Conservation (phyloP, 1,140 invertebrate genomes). For the Cydia strobilella region DNA sequence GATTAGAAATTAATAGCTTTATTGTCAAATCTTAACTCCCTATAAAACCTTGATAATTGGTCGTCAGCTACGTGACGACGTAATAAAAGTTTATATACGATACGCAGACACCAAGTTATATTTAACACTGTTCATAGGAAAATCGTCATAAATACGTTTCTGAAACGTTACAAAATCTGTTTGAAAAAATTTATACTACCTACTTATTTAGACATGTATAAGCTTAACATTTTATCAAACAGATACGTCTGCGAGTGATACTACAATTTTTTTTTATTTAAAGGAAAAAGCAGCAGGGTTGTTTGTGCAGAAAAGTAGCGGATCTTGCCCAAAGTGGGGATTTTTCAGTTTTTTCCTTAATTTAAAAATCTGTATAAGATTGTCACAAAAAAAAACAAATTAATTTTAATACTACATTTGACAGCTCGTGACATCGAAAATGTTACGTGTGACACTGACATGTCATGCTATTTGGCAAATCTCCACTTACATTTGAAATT, state of each 20-base stretch:
- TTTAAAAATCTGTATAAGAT: too few species aligned
- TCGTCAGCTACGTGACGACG: not conserved
- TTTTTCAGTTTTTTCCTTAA: too few species aligned
- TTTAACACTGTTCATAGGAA: constrained; percentile 7
- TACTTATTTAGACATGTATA: too few species aligned
- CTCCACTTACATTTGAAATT: not conserved
- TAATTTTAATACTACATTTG: not conserved
- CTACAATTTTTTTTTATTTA: too few species aligned
- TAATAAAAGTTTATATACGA: constrained; percentile 9
- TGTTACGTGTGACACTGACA: not conserved
- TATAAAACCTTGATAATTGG: constrained; percentile 1
- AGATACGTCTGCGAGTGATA: too few species aligned
- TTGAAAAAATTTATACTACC: too few species aligned
- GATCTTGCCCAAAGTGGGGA: too few species aligned
- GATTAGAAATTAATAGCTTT: not conserved
- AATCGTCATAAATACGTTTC: not conserved
- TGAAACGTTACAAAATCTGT: not conserved
- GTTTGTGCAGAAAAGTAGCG: too few species aligned
- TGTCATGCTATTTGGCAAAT: constrained; percentile 10
- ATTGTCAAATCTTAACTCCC: not conserved
- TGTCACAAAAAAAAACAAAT: not conserved
- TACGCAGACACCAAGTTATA: not conserved
- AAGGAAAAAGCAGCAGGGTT: too few species aligned
- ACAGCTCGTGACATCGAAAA: not conserved
- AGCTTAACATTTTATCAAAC: too few species aligned